Conservation (phyloP, 2,797 vertebrate species). For the Basileuterus tristriatus region DNA sequence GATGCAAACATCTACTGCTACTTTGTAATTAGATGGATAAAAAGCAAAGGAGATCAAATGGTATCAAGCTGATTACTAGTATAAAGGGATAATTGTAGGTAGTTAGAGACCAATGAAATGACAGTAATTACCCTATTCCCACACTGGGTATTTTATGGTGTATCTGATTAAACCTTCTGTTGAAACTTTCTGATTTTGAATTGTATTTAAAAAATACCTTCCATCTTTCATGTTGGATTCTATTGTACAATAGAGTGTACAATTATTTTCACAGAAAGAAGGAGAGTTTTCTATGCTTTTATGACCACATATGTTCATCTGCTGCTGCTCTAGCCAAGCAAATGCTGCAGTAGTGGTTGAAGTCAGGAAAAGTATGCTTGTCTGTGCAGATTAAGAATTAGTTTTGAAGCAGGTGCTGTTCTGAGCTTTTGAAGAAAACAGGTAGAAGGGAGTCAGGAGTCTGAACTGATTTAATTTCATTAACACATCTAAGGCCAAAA, state of each 20-base stretch:
- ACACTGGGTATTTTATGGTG: background rate
- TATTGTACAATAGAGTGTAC: background rate
- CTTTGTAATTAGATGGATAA: slow-evolving; percentile 21
- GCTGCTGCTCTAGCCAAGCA: background rate
- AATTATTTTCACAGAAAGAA: background rate
- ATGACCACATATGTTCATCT: background rate
- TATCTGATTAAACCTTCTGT: background rate
- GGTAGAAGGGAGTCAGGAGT: background rate
- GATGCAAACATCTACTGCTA: background rate
- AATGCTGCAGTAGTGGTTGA: background rate
- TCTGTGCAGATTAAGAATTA: background rate
- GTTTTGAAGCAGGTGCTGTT: background rate
- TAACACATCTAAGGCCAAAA: background rate
- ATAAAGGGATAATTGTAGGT: slow-evolving; percentile 2
- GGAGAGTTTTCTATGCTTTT: background rate
- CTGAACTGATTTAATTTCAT: background rate
- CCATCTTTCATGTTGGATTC: background rate
- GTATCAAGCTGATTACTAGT: background rate
- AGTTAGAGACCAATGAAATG: background rate
- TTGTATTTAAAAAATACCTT: background rate
- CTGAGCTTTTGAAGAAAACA: background rate
- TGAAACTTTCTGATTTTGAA: slow-evolving; percentile 13
- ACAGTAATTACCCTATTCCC: slow-evolving; percentile 23
- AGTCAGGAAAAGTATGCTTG: background rate
- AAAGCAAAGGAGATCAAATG: slow-evolving; percentile 15